Base-by-base conservation (phyloP, 2,888 invertebrate genomes). In the Calliscelio sp. region DNA sequence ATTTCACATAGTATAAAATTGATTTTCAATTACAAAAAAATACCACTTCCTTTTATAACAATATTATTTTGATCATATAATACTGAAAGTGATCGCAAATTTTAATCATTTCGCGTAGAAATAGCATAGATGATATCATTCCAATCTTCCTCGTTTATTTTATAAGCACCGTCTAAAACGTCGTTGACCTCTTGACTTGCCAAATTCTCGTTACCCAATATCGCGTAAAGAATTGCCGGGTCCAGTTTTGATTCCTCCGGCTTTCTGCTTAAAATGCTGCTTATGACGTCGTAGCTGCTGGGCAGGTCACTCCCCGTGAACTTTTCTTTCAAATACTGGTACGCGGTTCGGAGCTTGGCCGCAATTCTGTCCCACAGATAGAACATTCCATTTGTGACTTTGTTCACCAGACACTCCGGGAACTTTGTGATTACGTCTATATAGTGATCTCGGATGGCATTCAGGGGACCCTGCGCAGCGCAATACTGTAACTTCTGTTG, bases 401-500 rank as follows among this genome's bases (percentile, higher is more conserved):
- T 81, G 32, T 61, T 63, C 6, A 10, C 16, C 7, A 81, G n/a
- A 35, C 81, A 81, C 2, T 53, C 46, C 6, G 81, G 73, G 14
- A 81, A 74, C 22, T 59, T 66, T 1, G 49, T 24, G 24, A 81
- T 24, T 32, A 81, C 49, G 20, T 11, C 6, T 38, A 68, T 44
- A 24, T 81, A 81, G 28, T 81, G 81, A 22, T 55, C 38, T 1
- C 24, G 28, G 11, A 81, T 81, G 35, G 35, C 41, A 10, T 32
- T 32, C 8, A 81, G 4, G 0, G 81, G 68, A 25, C 59, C 20
- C 2, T 16, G 14, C 6, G 61, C 44, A 0, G 51, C 55, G 22
- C 81, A 81, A 16, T 20, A 61, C 8, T 66, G 61, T 28, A 81
- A 35, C 20, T 57, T 71, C n/a, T 53, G 79, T 11, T n/a, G 55